Evolutionary conservation across 2,888 invertebrate genomes (phyloP), one percentile per base, ranked within the genome.

Genomic region (Fabriciana adippe): DNA sequence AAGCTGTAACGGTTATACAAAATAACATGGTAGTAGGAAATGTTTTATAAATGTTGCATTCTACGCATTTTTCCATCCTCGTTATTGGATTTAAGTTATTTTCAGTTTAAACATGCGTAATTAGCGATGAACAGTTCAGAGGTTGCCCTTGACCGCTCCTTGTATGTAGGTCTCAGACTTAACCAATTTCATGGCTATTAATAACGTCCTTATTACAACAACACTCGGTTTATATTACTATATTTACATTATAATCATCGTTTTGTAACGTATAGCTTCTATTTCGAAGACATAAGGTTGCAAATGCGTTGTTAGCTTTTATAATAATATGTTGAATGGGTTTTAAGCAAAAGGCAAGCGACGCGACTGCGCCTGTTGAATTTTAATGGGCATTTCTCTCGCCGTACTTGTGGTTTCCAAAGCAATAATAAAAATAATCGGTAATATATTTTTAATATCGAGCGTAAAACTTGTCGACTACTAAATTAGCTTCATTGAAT

Each of bases 121-220:
- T 26, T 26, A 41, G 35, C 8, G 11, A 41, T 11, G 35, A 1
- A 35, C 50, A 6, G 50, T 51, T 16, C 50, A 51, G n/a, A 41
- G 2, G 35, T 51, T 51, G 81, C 77, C 84, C 82, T 82, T 83
- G 81, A 78, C 79, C 78, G 76, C 66, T 50, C 79, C 79, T 75
- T 79, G 76, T 74, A 72, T 62, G 71, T 57, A 64, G 18, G 31
- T 59, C 61, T 63, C 60, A 70, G 68, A 59, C 55, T 26, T 26
- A 60, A 70, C 66, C 64, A 73, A 66, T 66, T 64, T 51, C 16
- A 16, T 51, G 15, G n/a, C 47, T 57, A 55, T 31, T 11, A 26
- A 50, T 50, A 41, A n/a, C 55, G 18, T 50, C 62, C 63, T 59
- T 75, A 70, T 64, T n/a, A 41, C 54, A 5, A 55, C n/a, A 51